These are phyloP conservation scores for Polypterus senegalus DNA, from an alignment of 2,113 vertebrate genomes.

Conservation along the genomic window DNA sequence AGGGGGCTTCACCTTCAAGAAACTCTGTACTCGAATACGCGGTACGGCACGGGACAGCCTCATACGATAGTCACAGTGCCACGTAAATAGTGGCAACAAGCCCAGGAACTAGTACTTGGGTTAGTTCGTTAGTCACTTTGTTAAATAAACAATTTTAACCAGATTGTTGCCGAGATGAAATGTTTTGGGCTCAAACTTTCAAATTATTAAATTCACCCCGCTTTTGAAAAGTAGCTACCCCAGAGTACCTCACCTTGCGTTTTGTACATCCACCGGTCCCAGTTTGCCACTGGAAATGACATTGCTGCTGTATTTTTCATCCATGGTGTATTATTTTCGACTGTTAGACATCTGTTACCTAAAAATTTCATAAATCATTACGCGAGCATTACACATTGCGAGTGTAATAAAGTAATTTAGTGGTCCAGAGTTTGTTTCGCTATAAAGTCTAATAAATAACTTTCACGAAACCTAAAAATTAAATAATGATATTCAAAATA, in stretches of 20 bases:
- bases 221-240: background rate
- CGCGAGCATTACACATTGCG: background rate
- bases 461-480: background rate
- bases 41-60: no score
- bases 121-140: background rate
- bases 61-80: background rate
- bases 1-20: no score
- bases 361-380: background rate
- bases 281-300: constrained; percentile 61
- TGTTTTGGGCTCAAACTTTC: background rate
- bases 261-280: constrained; percentile 68
- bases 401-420: background rate
- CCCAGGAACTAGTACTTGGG: background rate
- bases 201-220: background rate
- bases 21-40: no score
- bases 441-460: background rate
- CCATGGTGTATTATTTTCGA: constrained; percentile 41
- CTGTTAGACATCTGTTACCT: background rate
- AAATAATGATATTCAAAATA: background rate
- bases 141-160: background rate
- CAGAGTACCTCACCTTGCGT: constrained; percentile 51
- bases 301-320: constrained; percentile 74
- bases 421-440: background rate
- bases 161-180: background rate
- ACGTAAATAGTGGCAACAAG: background rate